Evolutionary conservation across 2,797 vertebrate genomes (phyloP).

Genomic region (Pipistrellus pygmaeus): DNA sequence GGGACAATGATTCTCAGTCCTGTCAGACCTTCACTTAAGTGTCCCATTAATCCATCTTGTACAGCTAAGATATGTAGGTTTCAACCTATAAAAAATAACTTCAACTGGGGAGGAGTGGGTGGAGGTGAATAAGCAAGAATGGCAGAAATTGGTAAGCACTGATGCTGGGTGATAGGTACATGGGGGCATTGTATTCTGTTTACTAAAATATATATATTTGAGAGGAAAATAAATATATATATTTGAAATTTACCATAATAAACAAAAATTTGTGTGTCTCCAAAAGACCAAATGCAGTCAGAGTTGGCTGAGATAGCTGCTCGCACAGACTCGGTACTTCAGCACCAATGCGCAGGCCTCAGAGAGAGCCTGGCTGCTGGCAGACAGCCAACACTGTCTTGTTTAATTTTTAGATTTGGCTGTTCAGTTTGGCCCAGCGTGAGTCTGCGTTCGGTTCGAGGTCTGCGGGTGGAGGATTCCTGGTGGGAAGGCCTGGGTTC

Average conservation of each 20-base stretch:
- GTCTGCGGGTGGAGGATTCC: not conserved
- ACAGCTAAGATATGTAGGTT: not conserved
- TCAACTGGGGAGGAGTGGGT: not conserved
- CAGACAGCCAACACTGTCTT: not conserved
- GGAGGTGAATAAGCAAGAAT: not conserved
- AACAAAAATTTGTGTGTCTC: not conserved
- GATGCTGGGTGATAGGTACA: not conserved
- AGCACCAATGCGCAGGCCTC: constrained; percentile 23
- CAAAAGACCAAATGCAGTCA: not conserved
- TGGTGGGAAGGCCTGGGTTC: not conserved
- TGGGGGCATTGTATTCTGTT: not conserved
- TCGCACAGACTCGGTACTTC: constrained; percentile 4
- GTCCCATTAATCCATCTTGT: not conserved
- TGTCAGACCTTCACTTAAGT: not conserved
- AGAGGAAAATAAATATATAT: not conserved
- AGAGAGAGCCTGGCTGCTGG: not conserved
- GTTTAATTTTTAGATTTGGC: constrained; percentile 46
- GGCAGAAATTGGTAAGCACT: not conserved
- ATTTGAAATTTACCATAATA: not conserved
- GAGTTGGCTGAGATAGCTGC: not conserved
- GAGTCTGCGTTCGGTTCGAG: constrained; percentile 25
- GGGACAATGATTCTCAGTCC: not conserved
- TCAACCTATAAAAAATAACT: not conserved
- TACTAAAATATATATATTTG: not conserved
- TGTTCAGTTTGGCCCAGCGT: not conserved